Conservation (phyloP, 2,113 vertebrate genomes). For the Heterocephalus glaber region DNA sequence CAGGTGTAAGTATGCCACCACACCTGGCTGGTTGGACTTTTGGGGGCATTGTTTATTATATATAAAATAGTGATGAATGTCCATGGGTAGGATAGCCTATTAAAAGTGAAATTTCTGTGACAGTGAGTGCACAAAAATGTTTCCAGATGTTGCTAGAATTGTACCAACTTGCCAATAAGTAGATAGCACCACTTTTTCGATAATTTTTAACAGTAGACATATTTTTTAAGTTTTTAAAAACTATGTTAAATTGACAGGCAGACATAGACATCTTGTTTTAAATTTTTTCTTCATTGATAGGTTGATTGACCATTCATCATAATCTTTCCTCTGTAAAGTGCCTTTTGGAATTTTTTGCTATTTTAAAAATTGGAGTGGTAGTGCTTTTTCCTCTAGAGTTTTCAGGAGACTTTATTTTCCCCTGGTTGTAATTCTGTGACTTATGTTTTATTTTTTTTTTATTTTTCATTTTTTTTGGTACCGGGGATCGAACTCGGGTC, state of each 20-base stretch:
- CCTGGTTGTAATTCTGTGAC: neutral
- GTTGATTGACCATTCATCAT: neutral
- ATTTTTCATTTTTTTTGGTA: too few relatives aligned
- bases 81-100: neutral
- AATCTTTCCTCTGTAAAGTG: neutral
- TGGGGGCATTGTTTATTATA: conserved; percentile 6
- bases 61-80: neutral
- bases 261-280: neutral
- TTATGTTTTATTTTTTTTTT: conserved; percentile 49
- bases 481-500: too few relatives aligned
- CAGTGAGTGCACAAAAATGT: neutral
- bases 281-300: neutral
- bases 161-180: neutral
- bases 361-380: neutral
- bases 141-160: neutral
- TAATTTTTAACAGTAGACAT: neutral
- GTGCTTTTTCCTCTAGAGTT: neutral
- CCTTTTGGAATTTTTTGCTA: neutral
- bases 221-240: neutral
- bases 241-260: neutral
- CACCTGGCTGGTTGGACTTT: neutral
- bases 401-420: neutral
- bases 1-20: neutral
- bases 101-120: conserved; percentile 9
- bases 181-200: neutral